A percentile compares a stretch with the other conserved stretches of the same genome.
Evolutionary conservation across 2,888 invertebrate genomes (phyloP).

Genomic region (Palloptera scutellata): DNA sequence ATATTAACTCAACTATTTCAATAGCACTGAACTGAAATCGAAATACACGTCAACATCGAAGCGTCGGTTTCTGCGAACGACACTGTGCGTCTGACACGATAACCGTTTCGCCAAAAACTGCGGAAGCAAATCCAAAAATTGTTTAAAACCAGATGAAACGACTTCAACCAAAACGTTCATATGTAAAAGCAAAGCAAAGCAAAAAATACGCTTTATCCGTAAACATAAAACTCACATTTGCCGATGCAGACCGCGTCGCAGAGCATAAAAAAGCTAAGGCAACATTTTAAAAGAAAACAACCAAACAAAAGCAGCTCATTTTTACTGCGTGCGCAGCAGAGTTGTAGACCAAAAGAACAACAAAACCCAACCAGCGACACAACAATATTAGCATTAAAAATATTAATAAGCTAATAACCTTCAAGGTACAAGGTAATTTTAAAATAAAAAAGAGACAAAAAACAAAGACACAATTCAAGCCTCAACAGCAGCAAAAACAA

Average conservation of each 20-base stretch:
- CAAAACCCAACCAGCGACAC: constrained; percentile 7
- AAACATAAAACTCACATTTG: constrained; percentile 41
- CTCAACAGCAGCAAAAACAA: not conserved
- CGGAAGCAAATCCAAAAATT: constrained; percentile 40
- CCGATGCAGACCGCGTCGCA: constrained; percentile 52
- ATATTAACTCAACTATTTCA: not conserved
- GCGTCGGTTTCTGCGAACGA: not conserved
- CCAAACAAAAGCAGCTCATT: constrained; percentile 12
- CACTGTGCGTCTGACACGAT: constrained; percentile 37
- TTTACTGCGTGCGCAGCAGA: constrained; percentile 10
- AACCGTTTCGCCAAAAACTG: constrained; percentile 42
- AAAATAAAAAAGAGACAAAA: constrained; percentile 21
- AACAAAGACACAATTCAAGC: not conserved
- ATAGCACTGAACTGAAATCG: constrained; percentile 5
- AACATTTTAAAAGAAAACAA: constrained; percentile 11
- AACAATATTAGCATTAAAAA: constrained; percentile 17
- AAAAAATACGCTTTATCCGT: constrained; percentile 23
- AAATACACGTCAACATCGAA: constrained; percentile 3
- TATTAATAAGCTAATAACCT: constrained; percentile 34
- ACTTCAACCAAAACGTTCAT: constrained; percentile 28
- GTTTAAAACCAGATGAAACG: constrained; percentile 28
- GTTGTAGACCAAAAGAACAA: constrained; percentile 23
- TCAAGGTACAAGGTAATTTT: constrained; percentile 29
- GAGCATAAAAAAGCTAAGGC: constrained; percentile 5
- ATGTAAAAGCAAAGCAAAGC: constrained; percentile 17